Conservation (phyloP, 2,888 invertebrate species). For the Patella depressa region DNA sequence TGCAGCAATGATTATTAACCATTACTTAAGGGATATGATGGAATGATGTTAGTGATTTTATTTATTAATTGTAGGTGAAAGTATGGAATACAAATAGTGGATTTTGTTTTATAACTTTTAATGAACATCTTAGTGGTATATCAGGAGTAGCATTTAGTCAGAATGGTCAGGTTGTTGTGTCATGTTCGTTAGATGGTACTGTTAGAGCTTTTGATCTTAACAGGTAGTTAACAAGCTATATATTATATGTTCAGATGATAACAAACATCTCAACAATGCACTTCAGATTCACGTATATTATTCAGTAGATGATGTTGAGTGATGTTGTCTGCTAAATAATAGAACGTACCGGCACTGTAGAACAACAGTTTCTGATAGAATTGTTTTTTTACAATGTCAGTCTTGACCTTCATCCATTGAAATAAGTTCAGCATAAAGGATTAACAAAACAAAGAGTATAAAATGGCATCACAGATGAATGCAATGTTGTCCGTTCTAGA, state of each 20-base stretch:
- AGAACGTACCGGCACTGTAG: no score
- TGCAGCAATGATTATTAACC: no score
- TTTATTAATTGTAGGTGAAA: constrained; percentile 77
- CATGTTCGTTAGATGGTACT: constrained; percentile 96
- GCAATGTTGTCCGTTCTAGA: no score
- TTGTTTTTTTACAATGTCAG: no score
- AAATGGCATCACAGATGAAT: no score
- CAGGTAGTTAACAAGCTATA: constrained; percentile 74
- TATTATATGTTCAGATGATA: neutral
- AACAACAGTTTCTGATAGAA: no score
- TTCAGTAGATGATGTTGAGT: no score
- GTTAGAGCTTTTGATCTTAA: constrained; percentile 94
- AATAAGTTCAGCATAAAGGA: no score
- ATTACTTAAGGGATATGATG: no score
- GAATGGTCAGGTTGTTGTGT: constrained; percentile 88
- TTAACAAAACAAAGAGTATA: no score
- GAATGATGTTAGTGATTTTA: neutral
- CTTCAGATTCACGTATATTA: neutral
- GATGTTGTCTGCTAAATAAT: no score
- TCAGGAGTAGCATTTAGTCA: constrained; percentile 89
- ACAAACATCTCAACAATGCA: neutral
- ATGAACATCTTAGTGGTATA: constrained; percentile 88
- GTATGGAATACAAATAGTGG: constrained; percentile 93
- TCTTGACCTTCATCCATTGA: no score
- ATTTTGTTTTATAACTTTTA: constrained; percentile 96